Base-by-base conservation (phyloP, 1,140 invertebrate species). In the Laupala kohalensis region DNA sequence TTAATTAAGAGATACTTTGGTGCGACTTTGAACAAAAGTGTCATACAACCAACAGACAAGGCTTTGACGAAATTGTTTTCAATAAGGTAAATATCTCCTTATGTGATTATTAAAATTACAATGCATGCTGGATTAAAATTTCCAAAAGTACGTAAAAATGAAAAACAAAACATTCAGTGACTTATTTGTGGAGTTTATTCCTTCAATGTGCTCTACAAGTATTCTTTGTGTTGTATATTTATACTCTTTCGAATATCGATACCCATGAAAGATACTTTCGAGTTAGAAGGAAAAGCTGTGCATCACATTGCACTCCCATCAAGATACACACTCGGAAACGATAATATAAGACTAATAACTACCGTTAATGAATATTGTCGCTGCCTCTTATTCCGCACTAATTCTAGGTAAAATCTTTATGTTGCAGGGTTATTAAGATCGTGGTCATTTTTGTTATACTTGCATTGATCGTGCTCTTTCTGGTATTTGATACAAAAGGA, bases 401-500 rank as follows among this genome's bases (percentile, higher is more conserved):
- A 4, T 2, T 53, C 19, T 2, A 53, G 19, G 37, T 53, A 4
- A 13, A 19, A 53, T 19, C 4, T 19, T 53, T 53, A 2, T 13
- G 19, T 19, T 13, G 9, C 37, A 53, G 9, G 19, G 37, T 53
- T 53, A 13, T 53, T 13, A 53, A 69, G 12, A 64, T 27, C 1
- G 25, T 19, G 23, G 3, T 71, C 12, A 6, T 12, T 0, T 67
- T 0, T 30, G 23, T 64, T 70, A n/a, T 68, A 63, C 67, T 71
- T 67, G 6, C 53, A 71, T 80, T 77, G 0, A 78, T 89, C 12
- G 75, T 84, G 0, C 74, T 87, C 4, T 90, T 87, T 76, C 76
- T 92, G 13, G 80, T 85, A 64, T 78, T 88, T 9, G 92, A 94
- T 77, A 89, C 90, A 0, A 75, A 74, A 4, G 80, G 85, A 1